Base-by-base conservation (phyloP, 1,140 invertebrate genomes). In the Cotesia typhae region DNA sequence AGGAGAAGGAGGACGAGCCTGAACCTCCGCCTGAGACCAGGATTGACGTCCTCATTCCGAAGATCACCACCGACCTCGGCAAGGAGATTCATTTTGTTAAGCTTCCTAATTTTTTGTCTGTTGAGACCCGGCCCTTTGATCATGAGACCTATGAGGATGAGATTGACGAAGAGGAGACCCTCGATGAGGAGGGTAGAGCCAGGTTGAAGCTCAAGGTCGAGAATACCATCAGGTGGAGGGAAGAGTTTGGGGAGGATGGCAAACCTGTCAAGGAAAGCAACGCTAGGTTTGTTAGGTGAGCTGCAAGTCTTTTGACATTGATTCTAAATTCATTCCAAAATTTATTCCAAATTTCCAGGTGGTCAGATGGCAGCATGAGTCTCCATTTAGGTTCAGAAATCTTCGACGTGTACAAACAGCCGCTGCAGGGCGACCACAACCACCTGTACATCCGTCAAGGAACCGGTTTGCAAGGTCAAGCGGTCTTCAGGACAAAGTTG, bases 291-390 rank as follows among this genome's bases (percentile, higher is more conserved):
- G 95, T 99, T 6, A 91, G 93, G 74, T 28, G 20, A 14, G 14
- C 14, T 14, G 14, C 14, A 14, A 14, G 14, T 14, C 14, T 14
- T 14, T 14, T 14, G 14, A 14, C 14, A 14, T 14, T 14, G 14
- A 14, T 14, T 14, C 14, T 14, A 14, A 14, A 14, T 14, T 14
- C 14, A 14, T 14, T 14, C 14, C 14, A 14, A 14, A 14, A 14
- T 14, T 14, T 14, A 14, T 14, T 14, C 14, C 14, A 14, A 28
- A 28, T 28, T 28, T 28, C 20, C 20, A 28, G 20, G 2, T 99
- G 98, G 98, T 98, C 97, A 0, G 98, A 99, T 87, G 97, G 98
- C 7, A 97, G 95, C 75, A 94, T 98, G 92, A 98, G 97, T n/a
- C 86, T 99, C 17, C 96, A 99, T 87, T 90, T 99, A 53, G 98